phyloP scores from a whole-genome alignment of 64 coral and sea anemone species.

The Montipora cactus region DNA sequence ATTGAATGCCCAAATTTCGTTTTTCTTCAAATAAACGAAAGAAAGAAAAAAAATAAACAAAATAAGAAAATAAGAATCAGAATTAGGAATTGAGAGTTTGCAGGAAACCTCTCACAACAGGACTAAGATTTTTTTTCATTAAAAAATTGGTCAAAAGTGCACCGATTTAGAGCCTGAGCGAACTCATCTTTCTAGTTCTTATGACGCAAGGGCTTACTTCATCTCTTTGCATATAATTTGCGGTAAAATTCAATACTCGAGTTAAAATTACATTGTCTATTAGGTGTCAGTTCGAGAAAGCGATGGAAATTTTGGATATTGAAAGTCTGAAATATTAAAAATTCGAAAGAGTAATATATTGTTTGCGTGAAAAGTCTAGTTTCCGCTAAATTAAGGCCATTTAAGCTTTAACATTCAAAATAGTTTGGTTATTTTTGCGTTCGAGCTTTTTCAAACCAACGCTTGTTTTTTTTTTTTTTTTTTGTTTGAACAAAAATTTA shows the following conservation, averaged over 20 bases:
- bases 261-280: background rate
- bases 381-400: background rate
- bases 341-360: background rate
- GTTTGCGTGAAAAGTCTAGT: background rate
- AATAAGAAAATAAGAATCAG: background rate
- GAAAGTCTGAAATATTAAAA: background rate
- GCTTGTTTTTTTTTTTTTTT: too few relatives aligned
- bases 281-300: background rate
- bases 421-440: too few relatives aligned
- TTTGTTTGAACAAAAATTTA: too few relatives aligned
- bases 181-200: background rate
- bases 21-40: background rate
- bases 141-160: background rate
- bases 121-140: background rate
- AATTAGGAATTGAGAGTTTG: background rate
- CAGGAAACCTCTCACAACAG: background rate
- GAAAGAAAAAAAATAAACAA: background rate
- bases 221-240: background rate
- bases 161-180: background rate
- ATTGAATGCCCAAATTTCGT: background rate
- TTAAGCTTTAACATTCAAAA: background rate
- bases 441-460: too few relatives aligned
- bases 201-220: slow-evolving; percentile 14
- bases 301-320: background rate
- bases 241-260: background rate